Evolutionary conservation across 1,140 invertebrate genomes (phyloP), one percentile per base, ranked within the genome.

Genomic region (Alviniconcha marisindica): DNA sequence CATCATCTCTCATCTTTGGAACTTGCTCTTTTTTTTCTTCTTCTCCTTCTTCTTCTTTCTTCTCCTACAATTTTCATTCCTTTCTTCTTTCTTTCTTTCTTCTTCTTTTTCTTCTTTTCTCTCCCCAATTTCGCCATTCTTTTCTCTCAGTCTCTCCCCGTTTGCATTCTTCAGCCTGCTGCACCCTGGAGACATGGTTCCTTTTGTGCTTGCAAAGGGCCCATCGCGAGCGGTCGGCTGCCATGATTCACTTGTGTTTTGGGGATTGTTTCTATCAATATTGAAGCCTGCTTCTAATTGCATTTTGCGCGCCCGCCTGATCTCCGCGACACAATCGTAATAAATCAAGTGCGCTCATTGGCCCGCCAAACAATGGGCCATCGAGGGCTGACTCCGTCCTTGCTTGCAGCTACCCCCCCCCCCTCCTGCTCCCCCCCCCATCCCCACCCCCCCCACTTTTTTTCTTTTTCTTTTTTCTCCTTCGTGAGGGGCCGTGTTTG

Each of bases 241-340:
- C 63, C 63, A 36, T 69, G 63, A 69, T 69, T 69, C 63, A 69
- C 63, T 69, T 36, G 4, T 69, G 63, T 69, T 69, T 33, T n/a
- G 63, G 63, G 63, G 63, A 69, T 69, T 69, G 63, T 69, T 69
- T 69, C 63, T 69, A 69, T 69, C 63, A 69, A 69, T 69, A 69
- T 69, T 69, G 63, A 69, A 69, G 63, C 63, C 63, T 33, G 63
- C 63, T n/a, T 36, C 63, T 69, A 69, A 69, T 69, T 69, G 63
- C 63, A 31, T 69, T 69, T 69, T 69, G 63, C 63, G 63, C 63
- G 63, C 63, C 5, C 10, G 63, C 28, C 63, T 69, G 63, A 69
- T 69, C 63, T 28, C 63, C 28, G 63, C 63, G 63, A 69, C 63
- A 69, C 63, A 69, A 69, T 69, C 63, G 28, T 69, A 69, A 69